Conservation (phyloP, 2,797 vertebrate species). For the Sebastes nivosus region DNA sequence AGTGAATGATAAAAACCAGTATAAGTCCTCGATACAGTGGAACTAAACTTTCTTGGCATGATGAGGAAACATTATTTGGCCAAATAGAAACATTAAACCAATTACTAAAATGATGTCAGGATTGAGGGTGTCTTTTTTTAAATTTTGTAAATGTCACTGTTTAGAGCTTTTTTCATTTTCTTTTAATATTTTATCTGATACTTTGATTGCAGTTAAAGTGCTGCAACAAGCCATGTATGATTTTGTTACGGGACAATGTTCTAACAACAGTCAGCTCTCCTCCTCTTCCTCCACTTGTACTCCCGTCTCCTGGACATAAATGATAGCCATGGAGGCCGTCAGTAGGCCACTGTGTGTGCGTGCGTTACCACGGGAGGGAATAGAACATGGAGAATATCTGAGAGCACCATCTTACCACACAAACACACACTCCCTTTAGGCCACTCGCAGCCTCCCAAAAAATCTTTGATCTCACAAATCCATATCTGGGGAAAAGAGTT, state of each 20-base stretch:
- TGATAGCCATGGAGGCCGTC: constrained; percentile 6
- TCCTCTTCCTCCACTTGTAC: background rate
- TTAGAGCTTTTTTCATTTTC: background rate
- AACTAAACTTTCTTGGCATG: background rate
- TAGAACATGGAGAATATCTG: constrained; percentile 13
- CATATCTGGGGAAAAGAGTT: constrained; percentile 25
- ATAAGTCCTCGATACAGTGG: background rate
- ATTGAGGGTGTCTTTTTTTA: background rate
- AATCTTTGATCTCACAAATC: constrained; percentile 35
- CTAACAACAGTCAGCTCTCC: background rate
- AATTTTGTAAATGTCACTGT: background rate
- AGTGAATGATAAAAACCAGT: background rate
- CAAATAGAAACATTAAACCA: background rate
- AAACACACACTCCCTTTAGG: constrained; percentile 13
- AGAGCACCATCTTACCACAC: constrained; percentile 4
- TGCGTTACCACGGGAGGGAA: background rate
- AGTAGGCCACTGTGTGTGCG: background rate
- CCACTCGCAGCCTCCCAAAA: background rate
- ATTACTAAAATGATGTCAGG: background rate
- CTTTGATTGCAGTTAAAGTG: background rate
- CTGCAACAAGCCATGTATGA: background rate
- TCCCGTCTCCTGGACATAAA: background rate
- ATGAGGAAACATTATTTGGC: no score
- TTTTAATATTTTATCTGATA: background rate
- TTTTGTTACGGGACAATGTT: background rate